phyloP scores from a whole-genome alignment of 2,797 vertebrate genomes.

The Varecia variegata region DNA sequence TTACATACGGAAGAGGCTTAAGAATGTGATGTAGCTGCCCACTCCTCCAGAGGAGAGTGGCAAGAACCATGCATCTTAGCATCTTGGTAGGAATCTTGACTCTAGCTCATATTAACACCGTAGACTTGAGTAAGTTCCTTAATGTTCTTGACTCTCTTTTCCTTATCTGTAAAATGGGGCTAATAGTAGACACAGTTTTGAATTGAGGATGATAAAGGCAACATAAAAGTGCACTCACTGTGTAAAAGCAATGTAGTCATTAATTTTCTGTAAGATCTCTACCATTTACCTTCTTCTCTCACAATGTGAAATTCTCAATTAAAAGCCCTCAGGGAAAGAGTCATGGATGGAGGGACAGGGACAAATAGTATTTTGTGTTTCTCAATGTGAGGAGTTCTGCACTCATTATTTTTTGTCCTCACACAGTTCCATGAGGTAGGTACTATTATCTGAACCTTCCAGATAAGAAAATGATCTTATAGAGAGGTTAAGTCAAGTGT shows the following conservation, averaged over 20 bases:
- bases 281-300: neutral
- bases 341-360: neutral
- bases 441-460: neutral
- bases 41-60: neutral
- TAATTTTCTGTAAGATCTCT: neutral
- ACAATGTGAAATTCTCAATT: neutral
- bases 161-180: neutral
- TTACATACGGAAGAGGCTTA: neutral
- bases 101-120: accelerated
- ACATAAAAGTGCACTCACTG: neutral
- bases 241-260: neutral
- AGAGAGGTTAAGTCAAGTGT: neutral
- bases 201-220: neutral
- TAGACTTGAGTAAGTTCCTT: neutral
- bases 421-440: neutral
- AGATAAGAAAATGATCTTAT: neutral
- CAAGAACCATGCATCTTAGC: accelerated
- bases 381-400: neutral
- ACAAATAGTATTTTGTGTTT: neutral
- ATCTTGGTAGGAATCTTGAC: neutral
- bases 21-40: neutral
- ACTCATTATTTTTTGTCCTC: neutral
- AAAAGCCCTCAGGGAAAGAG: neutral
- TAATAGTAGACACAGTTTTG: neutral
- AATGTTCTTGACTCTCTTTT: neutral